Evolutionary conservation across 1,140 invertebrate genomes (phyloP), one percentile per base, ranked within the genome.

Genomic region (Pentalonia nigronervosa): DNA sequence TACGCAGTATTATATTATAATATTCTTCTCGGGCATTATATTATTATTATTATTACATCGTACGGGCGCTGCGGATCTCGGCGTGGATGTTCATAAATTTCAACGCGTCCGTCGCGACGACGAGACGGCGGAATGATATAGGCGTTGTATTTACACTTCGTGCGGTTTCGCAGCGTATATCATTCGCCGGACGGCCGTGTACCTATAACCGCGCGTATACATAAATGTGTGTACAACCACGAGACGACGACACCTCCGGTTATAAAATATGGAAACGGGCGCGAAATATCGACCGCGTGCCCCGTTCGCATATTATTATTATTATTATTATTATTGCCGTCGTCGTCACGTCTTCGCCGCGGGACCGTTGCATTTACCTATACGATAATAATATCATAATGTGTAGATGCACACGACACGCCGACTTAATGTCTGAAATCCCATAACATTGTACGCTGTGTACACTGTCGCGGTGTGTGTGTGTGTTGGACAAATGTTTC

Each of bases 141-240:
- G 45, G 45, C 90, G 90, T 83, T 83, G n/a, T n/a, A 50, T 91
- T 91, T 48, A 91, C 90, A 91, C 90, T 21, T 50, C 90, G 90
- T 67, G 20, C 90, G 67, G 34, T 9, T 34, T 36, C 41, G 67
- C 90, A 3, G 7, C 41, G 30, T 91, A 48, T 81, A 76, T 91
- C 90, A 47, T 91, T 34, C 41, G 90, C 34, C 20, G 21, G 14
- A 30, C 50, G 14, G 34, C 76, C 14, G 34, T 11, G n/a, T 25
- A 81, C n/a, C 11, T 6, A 34, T 34, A 36, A 53, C 50, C 30
- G 21, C 30, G 21, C 17, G n/a, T 34, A 34, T 14, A 1, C 7
- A n/a, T n/a, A n/a, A n/a, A n/a, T n/a, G n/a, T n/a, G 41, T 41
- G 41, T 41, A 6, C 34, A 21, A 36, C n/a, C 17, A 21, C 76